Evolutionary conservation across 2,113 vertebrate species (phyloP).

Genomic region (Eudorcas thomsonii): DNA sequence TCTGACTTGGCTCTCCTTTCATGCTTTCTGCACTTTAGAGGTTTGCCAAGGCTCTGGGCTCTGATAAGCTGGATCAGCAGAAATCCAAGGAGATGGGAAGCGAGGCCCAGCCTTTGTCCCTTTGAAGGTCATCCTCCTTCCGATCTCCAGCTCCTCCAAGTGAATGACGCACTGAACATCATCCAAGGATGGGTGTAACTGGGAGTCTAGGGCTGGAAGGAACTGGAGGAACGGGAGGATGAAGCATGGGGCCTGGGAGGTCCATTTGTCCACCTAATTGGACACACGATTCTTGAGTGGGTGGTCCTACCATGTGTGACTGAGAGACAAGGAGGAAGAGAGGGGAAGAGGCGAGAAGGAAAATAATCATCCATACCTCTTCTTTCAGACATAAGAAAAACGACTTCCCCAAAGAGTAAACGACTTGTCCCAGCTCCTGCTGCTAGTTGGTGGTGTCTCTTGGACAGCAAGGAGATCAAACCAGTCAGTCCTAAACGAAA

Average conservation of each 20-base stretch:
- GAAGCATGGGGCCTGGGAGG: not conserved
- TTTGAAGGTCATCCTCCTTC: not conserved
- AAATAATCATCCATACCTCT: not conserved
- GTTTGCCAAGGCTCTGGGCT: constrained; percentile 76
- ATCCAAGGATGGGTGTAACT: constrained; percentile 11
- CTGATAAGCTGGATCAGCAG: constrained; percentile 78
- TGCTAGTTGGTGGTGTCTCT: not conserved
- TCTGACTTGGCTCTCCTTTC: constrained; percentile 76
- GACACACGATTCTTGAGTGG: not conserved
- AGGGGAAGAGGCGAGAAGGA: not conserved
- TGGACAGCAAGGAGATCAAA: not conserved
- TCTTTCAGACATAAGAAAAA: not conserved
- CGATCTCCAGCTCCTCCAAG: constrained; percentile 4
- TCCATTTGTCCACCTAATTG: not conserved
- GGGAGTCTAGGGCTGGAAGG: not conserved
- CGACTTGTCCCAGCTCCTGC: not conserved
- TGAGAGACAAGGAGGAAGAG: not conserved
- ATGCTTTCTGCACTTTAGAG: constrained; percentile 39
- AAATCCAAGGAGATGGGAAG: constrained; percentile 69
- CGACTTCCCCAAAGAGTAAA: not conserved
- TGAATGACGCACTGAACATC: constrained; percentile 49
- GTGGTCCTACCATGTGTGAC: not conserved
- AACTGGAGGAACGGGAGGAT: not conserved
- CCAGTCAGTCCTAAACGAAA: not conserved
- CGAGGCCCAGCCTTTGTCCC: constrained; percentile 32